Conservation (phyloP, 92 coral and sea anemone genomes). For the Isaurus tuberculatus region DNA sequence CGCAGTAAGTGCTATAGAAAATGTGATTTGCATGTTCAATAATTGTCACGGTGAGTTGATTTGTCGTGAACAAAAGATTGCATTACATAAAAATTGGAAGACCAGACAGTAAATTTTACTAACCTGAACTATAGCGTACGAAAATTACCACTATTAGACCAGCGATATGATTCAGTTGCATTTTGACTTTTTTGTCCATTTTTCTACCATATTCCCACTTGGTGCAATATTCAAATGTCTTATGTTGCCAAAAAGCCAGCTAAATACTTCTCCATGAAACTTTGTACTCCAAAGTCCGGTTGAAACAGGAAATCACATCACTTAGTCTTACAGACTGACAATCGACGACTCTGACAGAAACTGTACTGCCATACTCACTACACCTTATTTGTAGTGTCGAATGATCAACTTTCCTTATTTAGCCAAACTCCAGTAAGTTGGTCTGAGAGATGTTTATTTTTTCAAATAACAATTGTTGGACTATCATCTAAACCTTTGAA, state of each 20-base stretch:
- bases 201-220: neutral
- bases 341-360: neutral
- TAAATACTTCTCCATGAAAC: slow-evolving; percentile 2
- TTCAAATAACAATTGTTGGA: too few species aligned
- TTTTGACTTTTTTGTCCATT: neutral
- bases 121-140: slow-evolving; percentile 13
- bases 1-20: too few species aligned
- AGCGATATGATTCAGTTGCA: neutral
- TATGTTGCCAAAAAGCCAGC: neutral
- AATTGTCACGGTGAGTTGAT: neutral
- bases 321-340: neutral
- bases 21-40: too few species aligned
- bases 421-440: too few species aligned
- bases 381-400: slow-evolving; percentile 21
- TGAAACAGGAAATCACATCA: slow-evolving; percentile 22
- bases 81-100: neutral
- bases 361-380: neutral
- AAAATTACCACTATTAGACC: slow-evolving; percentile 1
- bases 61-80: neutral
- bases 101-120: neutral
- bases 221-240: neutral
- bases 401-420: slow-evolving; percentile 19
- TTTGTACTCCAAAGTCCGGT: slow-evolving; percentile 26
- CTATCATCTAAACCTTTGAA: too few species aligned
- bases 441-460: too few species aligned